These are phyloP conservation scores for Apodemia zela DNA, from an alignment of 2,888 invertebrate species.

Conservation along the genomic window DNA sequence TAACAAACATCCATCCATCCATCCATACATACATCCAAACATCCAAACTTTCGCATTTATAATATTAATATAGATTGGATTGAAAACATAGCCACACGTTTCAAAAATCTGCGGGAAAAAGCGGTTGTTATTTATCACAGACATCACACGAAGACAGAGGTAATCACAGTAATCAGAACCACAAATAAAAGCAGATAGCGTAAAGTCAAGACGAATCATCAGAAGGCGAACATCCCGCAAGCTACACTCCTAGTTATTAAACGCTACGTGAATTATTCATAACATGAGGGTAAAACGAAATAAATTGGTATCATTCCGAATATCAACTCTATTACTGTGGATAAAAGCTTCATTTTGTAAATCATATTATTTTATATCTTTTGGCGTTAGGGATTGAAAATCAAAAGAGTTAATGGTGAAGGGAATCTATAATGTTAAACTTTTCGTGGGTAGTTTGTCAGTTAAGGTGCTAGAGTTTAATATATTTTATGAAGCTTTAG, in stretches of 20 bases:
- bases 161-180: not conserved
- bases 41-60: no score
- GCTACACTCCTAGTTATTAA: conserved; percentile 67
- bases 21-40: no score
- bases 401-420: conserved; percentile 44
- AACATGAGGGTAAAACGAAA: conserved; percentile 63
- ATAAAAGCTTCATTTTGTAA: conserved; percentile 40
- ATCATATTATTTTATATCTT: conserved; percentile 38
- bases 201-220: conserved; percentile 37
- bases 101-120: not conserved
- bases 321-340: conserved; percentile 49
- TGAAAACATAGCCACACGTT: not conserved
- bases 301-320: conserved; percentile 50
- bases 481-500: not conserved
- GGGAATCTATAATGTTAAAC: conserved; percentile 34
- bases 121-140: not conserved
- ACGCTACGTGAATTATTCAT: conserved; percentile 75
- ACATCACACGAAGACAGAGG: not conserved
- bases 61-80: no score
- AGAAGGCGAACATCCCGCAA: conserved; percentile 42
- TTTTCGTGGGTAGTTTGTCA: conserved; percentile 34
- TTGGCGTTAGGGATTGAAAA: conserved; percentile 47
- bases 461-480: not conserved
- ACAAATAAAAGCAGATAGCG: not conserved
- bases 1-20: no score